Base-by-base conservation (phyloP, 2,888 invertebrate species). In the Phortica magna region DNA sequence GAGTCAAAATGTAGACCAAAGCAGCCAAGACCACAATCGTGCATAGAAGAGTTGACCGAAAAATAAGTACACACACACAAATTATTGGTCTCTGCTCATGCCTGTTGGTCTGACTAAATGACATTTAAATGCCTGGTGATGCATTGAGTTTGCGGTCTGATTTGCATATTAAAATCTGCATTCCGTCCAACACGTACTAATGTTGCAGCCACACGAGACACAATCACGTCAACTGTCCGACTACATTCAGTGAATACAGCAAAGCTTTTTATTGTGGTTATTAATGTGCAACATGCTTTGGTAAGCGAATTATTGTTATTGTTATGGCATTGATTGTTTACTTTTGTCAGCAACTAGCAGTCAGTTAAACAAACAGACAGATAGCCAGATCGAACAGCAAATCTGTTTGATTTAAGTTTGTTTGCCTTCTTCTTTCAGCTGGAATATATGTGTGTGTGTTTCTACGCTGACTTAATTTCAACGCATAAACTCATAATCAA, bases 221-320 rank as follows among this genome's bases (percentile, higher is more conserved):
- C 17, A n/a, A 22, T 19, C 61, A 61, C 10, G 22, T 12, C 61
- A 61, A 22, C n/a, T n/a, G 22, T 12, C 61, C 48, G 48, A 5
- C n/a, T n/a, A n/a, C n/a, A n/a, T n/a, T n/a, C n/a, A n/a, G n/a
- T n/a, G n/a, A n/a, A n/a, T n/a, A n/a, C 17, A 43, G 68, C 17
- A 3, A 10, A 68, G 68, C 68, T 48, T 68, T 42, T 53, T 71
- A 42, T 71, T 71, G 53, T 71, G 55, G 22, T 53, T 71, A 12
- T 71, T 53, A 31, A 71, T 71, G 43, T 42, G n/a, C 53, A 53
- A 71, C 68, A 71, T 53, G 70, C 70, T 53, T 31, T 55, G n/a
- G 53, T 71, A 48, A 55, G 70, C 70, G n/a, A 55, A 71, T 71
- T 71, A 39, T 71, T 71, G 70, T 31, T 53, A 71, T 71, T 71